Base-by-base conservation (phyloP, 2,888 invertebrate genomes). In the Epistrophe eligans region DNA sequence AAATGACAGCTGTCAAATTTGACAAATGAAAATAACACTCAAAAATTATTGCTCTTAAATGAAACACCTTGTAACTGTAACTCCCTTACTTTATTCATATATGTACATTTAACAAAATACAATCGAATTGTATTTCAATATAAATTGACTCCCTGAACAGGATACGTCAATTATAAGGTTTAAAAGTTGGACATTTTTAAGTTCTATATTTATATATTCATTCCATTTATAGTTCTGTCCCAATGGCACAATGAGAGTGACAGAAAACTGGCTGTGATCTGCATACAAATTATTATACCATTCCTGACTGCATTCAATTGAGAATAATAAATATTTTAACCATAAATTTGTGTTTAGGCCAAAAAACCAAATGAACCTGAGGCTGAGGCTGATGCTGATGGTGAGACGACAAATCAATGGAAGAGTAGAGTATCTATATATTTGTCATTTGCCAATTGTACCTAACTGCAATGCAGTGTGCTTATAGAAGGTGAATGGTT, bases 221-320 rank as follows among this genome's bases (percentile, higher is more conserved):
- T 73, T 83, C 24, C 67, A 48, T 8, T 40, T 52, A 8, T 50
- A 52, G 77, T 50, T 50, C 38, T 24, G 19, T n/a, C 32, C 9
- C 40, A 24, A 43, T 24, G 17, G 15, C 28, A 48, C 62, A 48
- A 67, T 66, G 35, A 15, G 35, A 58, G 58, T 58, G 32, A 2
- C 40, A 10, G 15, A n/a, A 28, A 17, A 3, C 10, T 4, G 28
- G 0, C 15, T 45, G 64, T 45, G 45, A 19, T 73, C 60, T 57
- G 79, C 79, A 83, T 74, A 83, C 67, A 70, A 83, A 79, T 83
- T 28, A 79, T 73, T 70, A n/a, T n/a, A 55, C 52, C 60, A 48
- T 24, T 38, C 17, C 15, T 40, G 24, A 57, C 64, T 71, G 77
- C 57, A 72, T 52, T 62, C 73, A 62, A 62, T 83, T 48, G 81